These are phyloP conservation scores for Parascotia fuliginaria DNA, from an alignment of 2,888 invertebrate genomes.

Conservation along the genomic window DNA sequence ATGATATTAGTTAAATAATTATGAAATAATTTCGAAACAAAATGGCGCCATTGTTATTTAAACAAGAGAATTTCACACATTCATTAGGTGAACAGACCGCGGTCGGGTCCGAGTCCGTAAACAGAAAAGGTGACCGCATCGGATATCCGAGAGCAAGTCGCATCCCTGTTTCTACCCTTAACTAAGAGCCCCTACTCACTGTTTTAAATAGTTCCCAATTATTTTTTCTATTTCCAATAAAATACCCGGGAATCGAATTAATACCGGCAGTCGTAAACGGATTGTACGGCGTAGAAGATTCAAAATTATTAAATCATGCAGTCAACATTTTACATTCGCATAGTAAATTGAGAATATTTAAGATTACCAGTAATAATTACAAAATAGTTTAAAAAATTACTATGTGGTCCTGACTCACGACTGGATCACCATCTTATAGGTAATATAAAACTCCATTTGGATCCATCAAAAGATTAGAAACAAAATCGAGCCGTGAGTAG, in stretches of 20 bases:
- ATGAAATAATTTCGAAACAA: background rate
- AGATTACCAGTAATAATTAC: no score
- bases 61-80: constrained; percentile 1
- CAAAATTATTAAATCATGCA: no score
- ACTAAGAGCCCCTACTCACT: background rate
- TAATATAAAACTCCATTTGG: background rate
- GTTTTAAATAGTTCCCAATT: background rate
- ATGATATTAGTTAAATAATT: no score
- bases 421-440: background rate
- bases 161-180: constrained; percentile 7
- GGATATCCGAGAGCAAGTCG: constrained; percentile 68
- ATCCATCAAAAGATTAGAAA: background rate
- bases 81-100: constrained; percentile 39
- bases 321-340: no score
- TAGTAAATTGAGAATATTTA: no score
- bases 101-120: constrained; percentile 37
- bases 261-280: no score
- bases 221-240: no score
- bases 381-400: no score
- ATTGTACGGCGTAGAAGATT: no score
- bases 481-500: constrained; percentile 45
- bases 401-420: no score
- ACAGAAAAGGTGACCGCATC: constrained; percentile 73
- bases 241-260: no score
- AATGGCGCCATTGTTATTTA: background rate